Evolutionary conservation across 2,888 invertebrate species (phyloP), one percentile per base, ranked within the genome.

Genomic region (Agrotis puta): DNA sequence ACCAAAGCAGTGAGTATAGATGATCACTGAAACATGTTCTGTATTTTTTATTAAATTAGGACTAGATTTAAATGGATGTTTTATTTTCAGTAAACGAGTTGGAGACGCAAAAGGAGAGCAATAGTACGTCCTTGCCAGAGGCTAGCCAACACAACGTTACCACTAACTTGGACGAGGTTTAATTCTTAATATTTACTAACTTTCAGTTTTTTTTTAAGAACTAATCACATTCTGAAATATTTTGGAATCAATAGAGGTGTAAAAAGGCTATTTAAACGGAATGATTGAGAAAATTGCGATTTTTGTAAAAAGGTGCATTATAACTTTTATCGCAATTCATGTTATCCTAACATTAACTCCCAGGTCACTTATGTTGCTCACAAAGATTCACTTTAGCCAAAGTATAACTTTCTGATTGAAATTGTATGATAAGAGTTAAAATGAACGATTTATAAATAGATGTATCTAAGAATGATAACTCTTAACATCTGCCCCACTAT

Each of bases 81-180:
- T 70, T 59, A 22, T 33, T 96, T 96, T 84, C 94, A 97, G 97
- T 97, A 88, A 97, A 97, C 87, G 96, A 96, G 85, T 90, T 97
- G 87, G 96, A 96, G 88, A 95, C 83, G 85, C 88, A 79, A 84
- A 90, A 83, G 85, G 93, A 87, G 86, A 94, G 70, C 87, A 95
- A 87, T 87, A 93, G 83, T 91, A 95, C 93, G 81, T 86, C 90
- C 87, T 96, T 79, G 93, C 95, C 96, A 71, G 94, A 93, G 79
- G 96, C 80, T 80, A 82, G 83, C 71, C 96, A 96, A 81, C 89
- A 88, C 74, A 90, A 84, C 84, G 85, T 80, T 85, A 82, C 85
- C 68, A 88, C 88, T 89, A 89, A 91, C 82, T 84, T 83, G 80
- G 90, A 92, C 76, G 91, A 94, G 93, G 93, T 79, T 93, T 90